phyloP scores from a whole-genome alignment of 2,888 invertebrate genomes.

The Heliothis peltigera region DNA sequence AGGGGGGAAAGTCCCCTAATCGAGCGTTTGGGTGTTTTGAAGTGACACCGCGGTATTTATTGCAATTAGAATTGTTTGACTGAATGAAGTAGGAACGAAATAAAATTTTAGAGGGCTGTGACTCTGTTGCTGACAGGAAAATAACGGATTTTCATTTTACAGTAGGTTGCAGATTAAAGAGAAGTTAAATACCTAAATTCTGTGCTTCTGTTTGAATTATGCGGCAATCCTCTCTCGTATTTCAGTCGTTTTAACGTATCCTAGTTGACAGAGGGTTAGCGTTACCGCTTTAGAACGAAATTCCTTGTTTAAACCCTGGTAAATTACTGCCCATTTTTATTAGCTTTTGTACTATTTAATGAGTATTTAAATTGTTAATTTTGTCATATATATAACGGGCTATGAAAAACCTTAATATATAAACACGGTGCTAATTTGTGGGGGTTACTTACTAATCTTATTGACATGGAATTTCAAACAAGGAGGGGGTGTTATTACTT shows the following conservation, averaged over 20 bases:
- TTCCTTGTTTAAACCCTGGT: slow-evolving; percentile 1
- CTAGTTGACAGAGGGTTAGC: not conserved
- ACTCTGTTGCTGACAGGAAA: slow-evolving; percentile 4
- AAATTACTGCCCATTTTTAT: not conserved
- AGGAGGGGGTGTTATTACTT: too few relatives aligned
- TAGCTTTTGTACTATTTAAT: not conserved
- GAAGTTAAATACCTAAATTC: not conserved
- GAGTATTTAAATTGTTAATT: not conserved
- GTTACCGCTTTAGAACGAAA: not conserved
- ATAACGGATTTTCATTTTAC: not conserved
- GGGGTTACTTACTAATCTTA: too few relatives aligned
- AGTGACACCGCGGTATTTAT: slow-evolving; percentile 42
- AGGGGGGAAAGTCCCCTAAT: slow-evolving; percentile 13
- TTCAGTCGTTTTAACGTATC: slow-evolving; percentile 1
- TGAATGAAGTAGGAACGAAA: slow-evolving; percentile 6
- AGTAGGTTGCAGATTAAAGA: not conserved
- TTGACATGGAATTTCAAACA: too few relatives aligned
- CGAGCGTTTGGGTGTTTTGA: slow-evolving; percentile 30
- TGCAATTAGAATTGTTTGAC: slow-evolving; percentile 21
- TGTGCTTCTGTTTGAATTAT: not conserved
- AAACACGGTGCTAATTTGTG: too few relatives aligned
- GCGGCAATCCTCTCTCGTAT: not conserved
- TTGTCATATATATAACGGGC: not conserved
- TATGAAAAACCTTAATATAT: not conserved
- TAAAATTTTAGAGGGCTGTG: not conserved